phyloP scores from a whole-genome alignment of 2,113 vertebrate genomes.

The Myotis lucifugus region DNA sequence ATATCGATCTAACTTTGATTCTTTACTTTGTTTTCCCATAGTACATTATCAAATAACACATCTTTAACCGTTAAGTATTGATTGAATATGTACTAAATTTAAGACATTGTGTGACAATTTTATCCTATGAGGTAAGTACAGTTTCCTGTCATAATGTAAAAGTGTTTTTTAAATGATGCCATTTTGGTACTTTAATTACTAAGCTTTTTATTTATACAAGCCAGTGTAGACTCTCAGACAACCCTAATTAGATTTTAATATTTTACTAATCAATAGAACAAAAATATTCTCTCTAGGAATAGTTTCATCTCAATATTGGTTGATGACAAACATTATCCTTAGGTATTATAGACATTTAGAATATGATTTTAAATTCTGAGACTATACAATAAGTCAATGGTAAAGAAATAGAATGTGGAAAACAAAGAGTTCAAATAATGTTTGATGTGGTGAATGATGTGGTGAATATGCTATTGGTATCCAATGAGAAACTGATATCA shows the following conservation, averaged over 20 bases:
- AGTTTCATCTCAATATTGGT: neutral
- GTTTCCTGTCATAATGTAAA: neutral
- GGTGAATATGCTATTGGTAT: neutral
- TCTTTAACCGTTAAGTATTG: neutral
- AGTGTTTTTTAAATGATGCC: neutral
- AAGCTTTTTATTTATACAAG: neutral
- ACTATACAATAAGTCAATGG: neutral
- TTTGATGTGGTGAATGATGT: neutral
- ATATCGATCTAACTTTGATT: neutral
- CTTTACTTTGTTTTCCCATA: neutral
- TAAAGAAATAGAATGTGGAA: neutral
- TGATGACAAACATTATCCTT: neutral
- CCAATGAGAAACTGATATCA: slow-evolving; percentile 30
- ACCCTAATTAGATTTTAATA: neutral
- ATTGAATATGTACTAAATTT: neutral
- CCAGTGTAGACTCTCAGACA: neutral
- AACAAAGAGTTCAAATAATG: neutral
- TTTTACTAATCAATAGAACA: slow-evolving; percentile 5
- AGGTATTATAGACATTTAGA: neutral
- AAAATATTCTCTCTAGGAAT: neutral
- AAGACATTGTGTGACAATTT: neutral
- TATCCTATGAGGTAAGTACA: neutral
- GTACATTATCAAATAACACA: neutral
- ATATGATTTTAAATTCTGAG: slow-evolving; percentile 29
- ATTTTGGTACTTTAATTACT: slow-evolving; percentile 14